These are phyloP conservation scores for Coelinius sp. DNA, from an alignment of 2,888 invertebrate genomes.

Conservation along the genomic window DNA sequence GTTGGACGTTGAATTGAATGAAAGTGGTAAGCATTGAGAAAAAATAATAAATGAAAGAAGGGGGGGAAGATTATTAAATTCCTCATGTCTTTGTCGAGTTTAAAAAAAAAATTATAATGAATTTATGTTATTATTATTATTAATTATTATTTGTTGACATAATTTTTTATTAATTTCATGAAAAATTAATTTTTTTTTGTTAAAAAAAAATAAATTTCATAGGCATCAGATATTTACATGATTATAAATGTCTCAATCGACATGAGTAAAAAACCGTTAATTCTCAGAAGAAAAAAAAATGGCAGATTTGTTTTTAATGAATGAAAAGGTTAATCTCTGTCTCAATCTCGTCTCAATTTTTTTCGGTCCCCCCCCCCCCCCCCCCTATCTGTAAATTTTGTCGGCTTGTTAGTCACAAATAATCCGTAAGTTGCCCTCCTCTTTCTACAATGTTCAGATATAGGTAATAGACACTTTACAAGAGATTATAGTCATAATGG, in stretches of 20 bases:
- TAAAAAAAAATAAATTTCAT: conserved; percentile 20
- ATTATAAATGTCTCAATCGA: conserved; percentile 37
- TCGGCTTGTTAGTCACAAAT: conserved; percentile 47
- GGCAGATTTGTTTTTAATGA: conserved; percentile 28
- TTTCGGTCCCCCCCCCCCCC: neutral
- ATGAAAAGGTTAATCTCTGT: conserved; percentile 7
- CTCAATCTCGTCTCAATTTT: neutral
- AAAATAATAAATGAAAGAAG: too few species aligned
- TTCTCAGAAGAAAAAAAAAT: conserved; percentile 11
- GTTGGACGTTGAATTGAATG: neutral
- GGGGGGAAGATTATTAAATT: too few species aligned
- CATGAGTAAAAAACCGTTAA: conserved; percentile 31
- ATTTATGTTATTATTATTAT: too few species aligned
- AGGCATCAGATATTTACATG: conserved; percentile 32
- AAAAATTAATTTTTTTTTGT: neutral
- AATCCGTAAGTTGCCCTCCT: conserved; percentile 35
- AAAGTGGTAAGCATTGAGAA: neutral
- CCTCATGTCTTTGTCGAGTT: too few species aligned
- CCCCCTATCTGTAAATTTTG: conserved; percentile 17
- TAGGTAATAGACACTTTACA: conserved; percentile 37
- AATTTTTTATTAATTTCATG: too few species aligned
- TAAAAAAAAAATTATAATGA: too few species aligned
- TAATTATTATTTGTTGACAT: too few species aligned
- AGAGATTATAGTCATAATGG: conserved; percentile 21
- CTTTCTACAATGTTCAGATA: conserved; percentile 28